Percentiles rank a stretch among this genome's conserved stretches.
Conservation (phyloP, 2,888 invertebrate species). For the Noctua janthina region DNA sequence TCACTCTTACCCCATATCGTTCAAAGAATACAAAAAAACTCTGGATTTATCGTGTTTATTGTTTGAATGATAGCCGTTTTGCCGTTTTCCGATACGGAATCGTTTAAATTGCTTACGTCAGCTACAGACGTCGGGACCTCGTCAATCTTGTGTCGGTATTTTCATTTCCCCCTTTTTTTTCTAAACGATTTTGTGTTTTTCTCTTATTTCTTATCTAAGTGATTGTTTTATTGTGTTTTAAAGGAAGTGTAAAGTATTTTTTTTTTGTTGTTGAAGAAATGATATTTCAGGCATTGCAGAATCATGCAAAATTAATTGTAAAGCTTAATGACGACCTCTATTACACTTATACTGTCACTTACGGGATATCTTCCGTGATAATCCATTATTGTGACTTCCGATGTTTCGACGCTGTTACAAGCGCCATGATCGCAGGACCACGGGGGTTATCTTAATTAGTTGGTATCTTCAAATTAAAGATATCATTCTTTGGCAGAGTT, state of each 20-base stretch:
- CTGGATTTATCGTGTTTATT: slow-evolving; percentile 66
- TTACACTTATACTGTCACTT: no score
- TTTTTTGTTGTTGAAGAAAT: not conserved
- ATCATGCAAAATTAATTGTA: not conserved
- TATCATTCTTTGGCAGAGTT: not conserved
- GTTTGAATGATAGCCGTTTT: slow-evolving; percentile 66
- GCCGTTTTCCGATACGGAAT: slow-evolving; percentile 61
- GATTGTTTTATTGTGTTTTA: slow-evolving; percentile 55
- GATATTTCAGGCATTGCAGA: not conserved
- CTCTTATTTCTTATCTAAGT: slow-evolving; percentile 51
- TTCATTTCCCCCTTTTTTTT: slow-evolving; percentile 59
- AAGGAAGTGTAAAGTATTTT: not conserved
- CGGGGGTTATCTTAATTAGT: not conserved
- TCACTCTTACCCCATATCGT: not conserved
- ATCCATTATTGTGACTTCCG: no score
- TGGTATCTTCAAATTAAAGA: not conserved
- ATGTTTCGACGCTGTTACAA: no score
- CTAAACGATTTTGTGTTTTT: slow-evolving; percentile 61
- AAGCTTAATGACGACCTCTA: not conserved
- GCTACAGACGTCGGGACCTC: slow-evolving; percentile 66
- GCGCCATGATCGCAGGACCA: no score
- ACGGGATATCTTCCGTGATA: no score
- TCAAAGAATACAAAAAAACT: slow-evolving; percentile 34
- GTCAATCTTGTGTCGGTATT: slow-evolving; percentile 69
- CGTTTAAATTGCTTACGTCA: slow-evolving; percentile 71